Conservation (phyloP, 2,113 vertebrate genomes). For the Laticauda colubrina region DNA sequence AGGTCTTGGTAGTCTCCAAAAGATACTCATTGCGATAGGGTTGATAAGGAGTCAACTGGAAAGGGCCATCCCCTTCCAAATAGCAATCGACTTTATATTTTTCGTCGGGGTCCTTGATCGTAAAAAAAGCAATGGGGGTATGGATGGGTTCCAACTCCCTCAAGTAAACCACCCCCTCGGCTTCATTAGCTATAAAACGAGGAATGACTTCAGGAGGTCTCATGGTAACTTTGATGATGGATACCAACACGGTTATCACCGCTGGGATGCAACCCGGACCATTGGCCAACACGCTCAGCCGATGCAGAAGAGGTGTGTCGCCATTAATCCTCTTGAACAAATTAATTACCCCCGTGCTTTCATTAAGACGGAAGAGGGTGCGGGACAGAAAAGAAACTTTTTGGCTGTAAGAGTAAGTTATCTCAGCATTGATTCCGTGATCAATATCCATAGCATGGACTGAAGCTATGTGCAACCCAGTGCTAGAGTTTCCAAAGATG, state of each 20-base stretch:
- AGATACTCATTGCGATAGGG: constrained; percentile 87
- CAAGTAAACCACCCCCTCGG: constrained; percentile 84
- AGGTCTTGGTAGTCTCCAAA: constrained; percentile 84
- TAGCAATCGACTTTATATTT: constrained; percentile 82
- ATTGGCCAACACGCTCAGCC: constrained; percentile 85
- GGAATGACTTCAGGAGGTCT: constrained; percentile 84
- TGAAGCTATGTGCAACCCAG: constrained; percentile 76
- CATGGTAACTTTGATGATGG: constrained; percentile 80
- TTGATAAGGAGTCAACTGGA: constrained; percentile 86
- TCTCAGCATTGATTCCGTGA: constrained; percentile 86
- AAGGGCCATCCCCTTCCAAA: constrained; percentile 87
- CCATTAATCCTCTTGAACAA: constrained; percentile 80
- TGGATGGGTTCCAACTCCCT: constrained; percentile 88
- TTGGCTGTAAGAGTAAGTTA: constrained; percentile 91
- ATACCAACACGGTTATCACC: constrained; percentile 80
- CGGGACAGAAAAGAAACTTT: constrained; percentile 82
- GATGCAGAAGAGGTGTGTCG: constrained; percentile 76
- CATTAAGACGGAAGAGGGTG: constrained; percentile 84
- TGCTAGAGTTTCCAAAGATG: constrained; percentile 84
- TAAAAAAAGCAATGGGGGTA: constrained; percentile 94
- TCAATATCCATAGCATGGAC: constrained; percentile 86
- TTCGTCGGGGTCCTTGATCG: constrained; percentile 83
- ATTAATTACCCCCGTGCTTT: constrained; percentile 80
- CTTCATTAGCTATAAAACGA: constrained; percentile 90
- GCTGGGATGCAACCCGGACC: constrained; percentile 94